Evolutionary conservation across 1,140 invertebrate genomes (phyloP).

Genomic region (Bursaphelenchus mucronatus): DNA sequence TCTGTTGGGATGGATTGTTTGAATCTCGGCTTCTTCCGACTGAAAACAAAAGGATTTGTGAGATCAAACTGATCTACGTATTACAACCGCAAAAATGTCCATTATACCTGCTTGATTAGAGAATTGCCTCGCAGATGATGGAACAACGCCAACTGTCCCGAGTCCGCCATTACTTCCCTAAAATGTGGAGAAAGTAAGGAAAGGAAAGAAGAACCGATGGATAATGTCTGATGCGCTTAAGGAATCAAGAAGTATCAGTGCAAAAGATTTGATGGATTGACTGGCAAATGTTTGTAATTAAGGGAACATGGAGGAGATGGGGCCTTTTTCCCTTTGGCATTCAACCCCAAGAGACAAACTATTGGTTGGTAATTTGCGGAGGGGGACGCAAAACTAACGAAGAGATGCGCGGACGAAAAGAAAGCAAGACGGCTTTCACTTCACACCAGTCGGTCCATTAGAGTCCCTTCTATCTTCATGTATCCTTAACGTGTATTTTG

Average conservation of each 20-base stretch:
- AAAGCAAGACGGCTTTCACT: too few relatives aligned
- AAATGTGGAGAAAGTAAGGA: not conserved
- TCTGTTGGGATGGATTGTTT: slow-evolving; percentile 52
- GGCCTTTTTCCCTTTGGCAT: not conserved
- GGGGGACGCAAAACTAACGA: too few relatives aligned
- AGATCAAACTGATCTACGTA: not conserved
- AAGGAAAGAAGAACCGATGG: slow-evolving; percentile 8
- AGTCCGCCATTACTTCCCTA: slow-evolving; percentile 11
- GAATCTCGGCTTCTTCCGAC: slow-evolving; percentile 44
- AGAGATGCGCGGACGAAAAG: too few relatives aligned
- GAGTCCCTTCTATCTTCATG: too few relatives aligned
- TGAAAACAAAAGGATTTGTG: slow-evolving; percentile 12
- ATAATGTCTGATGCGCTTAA: not conserved
- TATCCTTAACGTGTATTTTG: too few relatives aligned
- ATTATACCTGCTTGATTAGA: slow-evolving; percentile 48
- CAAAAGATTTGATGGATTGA: not conserved
- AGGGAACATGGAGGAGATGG: not conserved
- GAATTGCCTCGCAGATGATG: slow-evolving; percentile 42
- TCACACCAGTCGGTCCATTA: too few relatives aligned
- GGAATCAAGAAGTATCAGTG: not conserved
- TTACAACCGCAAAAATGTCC: not conserved
- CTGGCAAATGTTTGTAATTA: not conserved
- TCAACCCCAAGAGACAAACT: not conserved
- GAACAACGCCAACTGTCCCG: slow-evolving; percentile 9
- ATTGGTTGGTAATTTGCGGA: not conserved